Evolutionary conservation across 2,888 invertebrate genomes (phyloP).

Genomic region (Andrena praecox): DNA sequence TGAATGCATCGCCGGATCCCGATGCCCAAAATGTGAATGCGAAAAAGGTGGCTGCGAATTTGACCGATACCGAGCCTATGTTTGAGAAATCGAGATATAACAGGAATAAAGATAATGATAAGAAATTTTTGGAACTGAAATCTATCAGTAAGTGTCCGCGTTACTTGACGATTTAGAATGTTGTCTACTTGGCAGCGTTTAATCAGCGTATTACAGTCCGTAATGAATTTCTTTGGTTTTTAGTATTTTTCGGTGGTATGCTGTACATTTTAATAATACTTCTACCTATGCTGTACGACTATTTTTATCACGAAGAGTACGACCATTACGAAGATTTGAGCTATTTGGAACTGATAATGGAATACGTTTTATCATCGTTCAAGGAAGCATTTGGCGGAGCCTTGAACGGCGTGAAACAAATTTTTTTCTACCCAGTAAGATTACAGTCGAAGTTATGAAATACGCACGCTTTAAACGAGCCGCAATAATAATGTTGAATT

Average conservation of each 20-base stretch:
- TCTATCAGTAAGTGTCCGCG: slow-evolving; percentile 72
- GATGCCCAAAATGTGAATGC: slow-evolving; percentile 38
- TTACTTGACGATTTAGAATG: neutral
- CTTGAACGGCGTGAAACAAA: slow-evolving; percentile 70
- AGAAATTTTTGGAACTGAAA: slow-evolving; percentile 73
- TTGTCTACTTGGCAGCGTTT: neutral
- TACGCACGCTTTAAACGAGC: neutral
- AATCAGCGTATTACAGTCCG: neutral
- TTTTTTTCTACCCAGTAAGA: slow-evolving; percentile 79
- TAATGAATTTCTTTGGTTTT: slow-evolving; percentile 15
- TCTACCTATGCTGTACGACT: slow-evolving; percentile 78
- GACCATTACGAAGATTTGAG: slow-evolving; percentile 75
- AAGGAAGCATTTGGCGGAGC: slow-evolving; percentile 78
- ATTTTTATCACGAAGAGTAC: slow-evolving; percentile 76
- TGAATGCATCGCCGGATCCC: slow-evolving; percentile 68
- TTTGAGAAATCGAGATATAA: slow-evolving; percentile 57
- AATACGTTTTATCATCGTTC: slow-evolving; percentile 78
- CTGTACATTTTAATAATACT: slow-evolving; percentile 76
- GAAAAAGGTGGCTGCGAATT: slow-evolving; percentile 43
- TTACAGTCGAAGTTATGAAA: slow-evolving; percentile 32
- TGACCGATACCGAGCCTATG: slow-evolving; percentile 29
- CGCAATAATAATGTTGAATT: slow-evolving; percentile 29
- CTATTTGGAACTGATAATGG: slow-evolving; percentile 75
- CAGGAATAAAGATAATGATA: slow-evolving; percentile 61
- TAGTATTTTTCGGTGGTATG: slow-evolving; percentile 77